A percentile compares a stretch with the other conserved stretches of the same genome.
These are phyloP conservation scores for Chaenodraco wilsoni DNA, from an alignment of 2,797 vertebrate genomes.

Conservation along the genomic window DNA sequence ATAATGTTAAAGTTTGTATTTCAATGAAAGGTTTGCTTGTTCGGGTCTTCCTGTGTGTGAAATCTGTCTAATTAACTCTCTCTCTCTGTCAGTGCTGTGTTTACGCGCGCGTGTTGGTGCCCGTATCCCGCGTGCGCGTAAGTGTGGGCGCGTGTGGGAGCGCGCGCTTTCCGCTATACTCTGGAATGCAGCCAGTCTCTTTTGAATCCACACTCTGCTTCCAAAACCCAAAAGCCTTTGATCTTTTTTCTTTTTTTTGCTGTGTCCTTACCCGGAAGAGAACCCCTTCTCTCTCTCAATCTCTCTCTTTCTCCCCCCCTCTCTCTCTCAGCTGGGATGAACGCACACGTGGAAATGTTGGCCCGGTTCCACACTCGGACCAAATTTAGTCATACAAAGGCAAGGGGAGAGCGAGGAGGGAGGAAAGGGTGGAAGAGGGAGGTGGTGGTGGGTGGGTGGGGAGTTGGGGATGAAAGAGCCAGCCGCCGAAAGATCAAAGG, in stretches of 20 bases:
- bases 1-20: too few relatives aligned
- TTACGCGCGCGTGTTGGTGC: constrained; percentile 36
- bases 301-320: constrained; percentile 20
- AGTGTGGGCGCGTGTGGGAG: constrained; percentile 51
- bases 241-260: constrained; percentile 86
- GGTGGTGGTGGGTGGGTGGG: constrained; percentile 63
- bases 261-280: constrained; percentile 99
- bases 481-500: constrained; percentile 96
- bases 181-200: constrained; percentile 90
- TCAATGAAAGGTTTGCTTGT: too few relatives aligned
- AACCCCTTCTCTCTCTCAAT: constrained; percentile 84
- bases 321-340: constrained; percentile 93
- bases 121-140: constrained; percentile 21
- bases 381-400: constrained; percentile 99
- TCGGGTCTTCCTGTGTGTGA: too few relatives aligned
- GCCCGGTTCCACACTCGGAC: constrained; percentile 91
- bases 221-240: constrained; percentile 94
- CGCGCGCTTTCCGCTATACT: constrained; percentile 85
- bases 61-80: too few relatives aligned
- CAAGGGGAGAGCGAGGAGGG: constrained; percentile 83
- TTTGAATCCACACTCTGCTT: constrained; percentile 89
- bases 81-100: constrained; percentile 13
- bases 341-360: constrained; percentile 98
- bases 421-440: constrained; percentile 80
- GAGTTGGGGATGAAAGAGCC: constrained; percentile 88